Percentiles rank a stretch among this genome's conserved stretches.
Evolutionary conservation across 1,140 invertebrate species (phyloP).

Genomic region (Ladona fulva): DNA sequence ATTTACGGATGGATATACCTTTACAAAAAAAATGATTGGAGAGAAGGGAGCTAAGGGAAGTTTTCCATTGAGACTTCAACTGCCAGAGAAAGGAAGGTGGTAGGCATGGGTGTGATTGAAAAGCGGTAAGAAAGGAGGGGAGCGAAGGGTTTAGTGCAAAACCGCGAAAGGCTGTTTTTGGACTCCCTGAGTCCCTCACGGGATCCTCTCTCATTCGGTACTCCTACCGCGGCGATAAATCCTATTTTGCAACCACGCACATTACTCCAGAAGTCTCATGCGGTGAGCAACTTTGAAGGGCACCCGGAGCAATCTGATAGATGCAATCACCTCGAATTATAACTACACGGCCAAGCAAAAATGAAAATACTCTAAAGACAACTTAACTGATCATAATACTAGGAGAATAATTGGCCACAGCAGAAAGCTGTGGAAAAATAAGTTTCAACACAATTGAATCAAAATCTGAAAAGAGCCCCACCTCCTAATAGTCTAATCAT

Average conservation of each 20-base stretch:
- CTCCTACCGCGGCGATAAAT: not conserved
- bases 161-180: not conserved
- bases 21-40: not conserved
- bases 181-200: not conserved
- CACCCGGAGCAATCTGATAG: too few relatives aligned
- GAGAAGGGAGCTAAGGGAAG: not conserved
- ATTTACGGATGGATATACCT: not conserved
- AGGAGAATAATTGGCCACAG: too few relatives aligned
- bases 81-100: not conserved
- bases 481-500: too few relatives aligned
- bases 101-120: not conserved
- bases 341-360: too few relatives aligned
- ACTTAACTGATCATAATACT: too few relatives aligned
- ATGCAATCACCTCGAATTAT: too few relatives aligned
- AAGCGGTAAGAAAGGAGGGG: not conserved
- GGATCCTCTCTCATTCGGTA: not conserved
- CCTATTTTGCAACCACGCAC: not conserved
- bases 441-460: too few relatives aligned
- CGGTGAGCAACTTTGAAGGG: not conserved
- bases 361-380: too few relatives aligned
- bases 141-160: not conserved
- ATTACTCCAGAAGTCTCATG: not conserved
- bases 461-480: too few relatives aligned
- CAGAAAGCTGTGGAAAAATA: too few relatives aligned
- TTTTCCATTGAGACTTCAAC: not conserved